Conservation (phyloP, 2,797 vertebrate genomes). For the Rhinichthys osculus region DNA sequence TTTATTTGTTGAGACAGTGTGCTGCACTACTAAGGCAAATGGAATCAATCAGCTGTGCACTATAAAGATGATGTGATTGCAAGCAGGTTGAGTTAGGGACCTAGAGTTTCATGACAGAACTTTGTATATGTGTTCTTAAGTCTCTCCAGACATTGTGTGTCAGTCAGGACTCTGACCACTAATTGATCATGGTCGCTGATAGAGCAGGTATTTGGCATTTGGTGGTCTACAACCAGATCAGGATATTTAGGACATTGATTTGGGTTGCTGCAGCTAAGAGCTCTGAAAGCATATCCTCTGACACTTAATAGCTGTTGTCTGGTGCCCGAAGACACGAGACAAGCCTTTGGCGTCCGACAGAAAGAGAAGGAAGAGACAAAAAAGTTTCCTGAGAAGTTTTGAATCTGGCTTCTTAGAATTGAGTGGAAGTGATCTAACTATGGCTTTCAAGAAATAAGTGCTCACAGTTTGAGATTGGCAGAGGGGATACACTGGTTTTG, state of each 20-base stretch:
- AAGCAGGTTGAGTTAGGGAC: too few relatives aligned
- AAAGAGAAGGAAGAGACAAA: background rate
- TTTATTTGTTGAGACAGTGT: background rate
- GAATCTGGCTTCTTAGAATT: background rate
- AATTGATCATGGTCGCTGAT: background rate
- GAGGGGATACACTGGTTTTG: background rate
- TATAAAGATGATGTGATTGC: too few relatives aligned
- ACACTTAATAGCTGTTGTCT: constrained; percentile 25
- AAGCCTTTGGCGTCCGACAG: background rate
- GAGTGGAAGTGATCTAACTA: background rate
- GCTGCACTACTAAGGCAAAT: too few relatives aligned
- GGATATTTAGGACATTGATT: constrained; percentile 39
- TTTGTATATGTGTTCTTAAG: background rate
- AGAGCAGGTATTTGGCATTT: constrained; percentile 21
- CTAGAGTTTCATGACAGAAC: too few relatives aligned
- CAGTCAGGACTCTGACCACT: background rate
- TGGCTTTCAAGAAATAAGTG: background rate
- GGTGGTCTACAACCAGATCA: background rate
- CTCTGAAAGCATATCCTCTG: constrained; percentile 27
- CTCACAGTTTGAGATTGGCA: constrained; percentile 3
- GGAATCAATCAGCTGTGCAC: too few relatives aligned
- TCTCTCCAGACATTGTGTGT: background rate
- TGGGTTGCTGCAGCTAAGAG: background rate
- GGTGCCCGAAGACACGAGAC: background rate
- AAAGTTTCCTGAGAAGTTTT: constrained; percentile 1